phyloP scores from a whole-genome alignment of 2,888 invertebrate genomes.

The Noctua janthina region DNA sequence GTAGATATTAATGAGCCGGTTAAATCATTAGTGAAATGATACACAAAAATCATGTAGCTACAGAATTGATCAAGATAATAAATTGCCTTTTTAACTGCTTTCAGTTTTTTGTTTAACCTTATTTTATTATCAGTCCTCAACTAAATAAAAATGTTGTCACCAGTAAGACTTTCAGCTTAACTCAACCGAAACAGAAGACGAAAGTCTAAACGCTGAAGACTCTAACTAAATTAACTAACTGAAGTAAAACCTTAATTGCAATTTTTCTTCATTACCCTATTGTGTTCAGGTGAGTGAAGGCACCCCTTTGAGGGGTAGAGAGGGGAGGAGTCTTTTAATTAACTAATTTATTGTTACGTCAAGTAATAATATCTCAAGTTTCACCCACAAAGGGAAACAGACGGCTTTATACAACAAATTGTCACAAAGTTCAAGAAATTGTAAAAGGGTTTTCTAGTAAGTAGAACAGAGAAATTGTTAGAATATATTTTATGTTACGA shows the following conservation, averaged over 20 bases:
- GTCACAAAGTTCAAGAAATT: conserved; percentile 48
- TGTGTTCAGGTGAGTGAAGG: conserved; percentile 61
- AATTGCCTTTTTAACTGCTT: background rate
- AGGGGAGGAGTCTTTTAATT: conserved; percentile 56
- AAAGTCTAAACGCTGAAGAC: conserved; percentile 26
- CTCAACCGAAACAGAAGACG: conserved; percentile 28
- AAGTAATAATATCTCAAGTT: conserved; percentile 61
- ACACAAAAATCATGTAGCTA: background rate
- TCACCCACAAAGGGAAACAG: conserved; percentile 48
- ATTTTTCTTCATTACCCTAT: conserved; percentile 66
- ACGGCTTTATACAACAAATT: conserved; percentile 63
- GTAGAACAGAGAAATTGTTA: conserved; percentile 20
- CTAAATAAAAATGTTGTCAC: conserved; percentile 2
- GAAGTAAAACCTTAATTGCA: conserved; percentile 61
- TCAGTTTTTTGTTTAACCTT: background rate
- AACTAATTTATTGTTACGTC: conserved; percentile 64
- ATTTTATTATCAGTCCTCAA: background rate
- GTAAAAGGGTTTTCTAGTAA: conserved; percentile 41
- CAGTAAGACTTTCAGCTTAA: conserved; percentile 2
- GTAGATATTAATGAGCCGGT: background rate
- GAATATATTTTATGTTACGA: conserved; percentile 35
- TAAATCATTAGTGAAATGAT: background rate
- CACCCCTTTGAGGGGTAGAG: conserved; percentile 29
- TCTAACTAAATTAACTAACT: conserved; percentile 47
- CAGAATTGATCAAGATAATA: background rate